These are phyloP conservation scores for Salvelinus sp. DNA, from an alignment of 2,113 vertebrate genomes.

Conservation along the genomic window DNA sequence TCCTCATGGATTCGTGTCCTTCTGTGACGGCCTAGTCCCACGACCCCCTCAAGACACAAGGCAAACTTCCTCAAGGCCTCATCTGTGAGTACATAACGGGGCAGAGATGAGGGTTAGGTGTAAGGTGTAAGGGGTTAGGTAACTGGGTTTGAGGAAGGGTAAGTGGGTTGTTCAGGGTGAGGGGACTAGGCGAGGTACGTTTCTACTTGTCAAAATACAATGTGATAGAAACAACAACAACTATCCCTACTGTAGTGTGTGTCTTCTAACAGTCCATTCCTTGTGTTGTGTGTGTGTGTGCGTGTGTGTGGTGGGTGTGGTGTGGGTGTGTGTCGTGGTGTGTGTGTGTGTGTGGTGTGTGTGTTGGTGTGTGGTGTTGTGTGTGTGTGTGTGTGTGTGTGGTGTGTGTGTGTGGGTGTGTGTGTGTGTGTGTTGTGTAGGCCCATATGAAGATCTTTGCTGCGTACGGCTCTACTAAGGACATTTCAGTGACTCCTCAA, in stretches of 20 bases:
- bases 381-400: background rate
- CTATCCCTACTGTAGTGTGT: too few species aligned
- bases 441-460: constrained; percentile 92
- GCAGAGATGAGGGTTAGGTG: background rate
- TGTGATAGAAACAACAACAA: too few species aligned
- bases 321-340: background rate
- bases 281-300: background rate
- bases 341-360: background rate
- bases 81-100: constrained; percentile 79
- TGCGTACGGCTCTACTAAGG: constrained; percentile 94
- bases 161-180: too few species aligned
- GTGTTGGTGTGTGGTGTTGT: background rate
- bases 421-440: constrained; percentile 57
- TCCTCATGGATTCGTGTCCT: constrained; percentile 96
- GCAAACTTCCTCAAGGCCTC: constrained; percentile 94
- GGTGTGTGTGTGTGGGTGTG: background rate
- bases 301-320: background rate
- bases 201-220: too few species aligned
- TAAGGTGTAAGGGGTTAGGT: background rate
- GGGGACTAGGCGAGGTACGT: too few species aligned
- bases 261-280: too few species aligned
- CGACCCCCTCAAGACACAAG: constrained; percentile 93
- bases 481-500: constrained; percentile 90
- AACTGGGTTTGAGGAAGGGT: too few species aligned
- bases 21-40: constrained; percentile 95